phyloP scores from a whole-genome alignment of 2,797 vertebrate genomes.

The Phoebastria nigripes region DNA sequence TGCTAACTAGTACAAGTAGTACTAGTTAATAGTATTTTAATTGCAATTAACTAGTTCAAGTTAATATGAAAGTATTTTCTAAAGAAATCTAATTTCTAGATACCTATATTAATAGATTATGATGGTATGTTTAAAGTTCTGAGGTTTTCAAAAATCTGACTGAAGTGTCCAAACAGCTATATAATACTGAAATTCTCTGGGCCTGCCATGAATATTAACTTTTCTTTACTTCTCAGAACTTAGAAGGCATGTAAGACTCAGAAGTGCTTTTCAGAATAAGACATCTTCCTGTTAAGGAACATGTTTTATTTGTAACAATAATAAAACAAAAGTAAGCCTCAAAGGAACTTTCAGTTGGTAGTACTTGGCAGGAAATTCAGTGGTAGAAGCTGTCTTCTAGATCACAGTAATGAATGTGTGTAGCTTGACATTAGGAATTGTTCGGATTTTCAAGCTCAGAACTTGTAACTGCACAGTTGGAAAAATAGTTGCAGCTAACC shows the following conservation, averaged over 20 bases:
- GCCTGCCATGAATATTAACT: not conserved
- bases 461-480: slow-evolving; percentile 41
- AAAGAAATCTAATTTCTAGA: not conserved
- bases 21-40: not conserved
- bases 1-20: not conserved
- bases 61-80: not conserved
- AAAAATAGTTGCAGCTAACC: slow-evolving; percentile 53
- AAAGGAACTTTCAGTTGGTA: slow-evolving; percentile 14
- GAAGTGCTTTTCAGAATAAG: slow-evolving; percentile 4
- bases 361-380: slow-evolving; percentile 21
- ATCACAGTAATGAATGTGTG: not conserved
- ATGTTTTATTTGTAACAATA: slow-evolving; percentile 15
- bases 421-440: slow-evolving; percentile 36
- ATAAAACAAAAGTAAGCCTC: slow-evolving; percentile 10
- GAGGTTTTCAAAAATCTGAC: not conserved
- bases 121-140: not conserved
- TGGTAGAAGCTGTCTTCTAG: slow-evolving; percentile 16
- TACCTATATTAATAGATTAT: not conserved
- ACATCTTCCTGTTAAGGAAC: not conserved
- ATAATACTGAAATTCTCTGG: not conserved
- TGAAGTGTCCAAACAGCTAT: not conserved
- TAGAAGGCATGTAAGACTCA: not conserved
- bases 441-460: slow-evolving; percentile 44
- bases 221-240: not conserved
- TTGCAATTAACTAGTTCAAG: not conserved